Percentiles rank a stretch among this genome's conserved stretches.
Conservation (phyloP, 2,113 vertebrate genomes). For the Cryptotis parvus region DNA sequence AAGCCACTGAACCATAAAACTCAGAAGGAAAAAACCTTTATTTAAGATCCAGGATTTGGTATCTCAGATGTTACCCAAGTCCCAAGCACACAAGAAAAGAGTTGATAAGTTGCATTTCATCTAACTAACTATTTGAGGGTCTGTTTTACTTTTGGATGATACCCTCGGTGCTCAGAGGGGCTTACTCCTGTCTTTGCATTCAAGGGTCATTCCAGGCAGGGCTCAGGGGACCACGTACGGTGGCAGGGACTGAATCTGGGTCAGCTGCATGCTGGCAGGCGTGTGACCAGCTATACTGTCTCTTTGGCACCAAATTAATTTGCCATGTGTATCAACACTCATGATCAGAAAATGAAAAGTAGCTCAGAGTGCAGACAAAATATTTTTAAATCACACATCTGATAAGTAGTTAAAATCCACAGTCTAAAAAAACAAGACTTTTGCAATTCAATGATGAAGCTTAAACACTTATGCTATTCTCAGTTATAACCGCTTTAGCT, state of each 20-base stretch:
- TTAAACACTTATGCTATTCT: background rate
- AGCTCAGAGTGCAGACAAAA: background rate
- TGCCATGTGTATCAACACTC: background rate
- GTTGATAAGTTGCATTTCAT: background rate
- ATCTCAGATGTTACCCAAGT: background rate
- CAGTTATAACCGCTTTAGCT: background rate
- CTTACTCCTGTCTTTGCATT: too few relatives aligned
- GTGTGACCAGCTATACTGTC: too few relatives aligned
- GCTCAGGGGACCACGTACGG: too few relatives aligned
- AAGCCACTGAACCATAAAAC: background rate
- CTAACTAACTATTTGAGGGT: background rate
- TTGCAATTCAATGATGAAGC: background rate
- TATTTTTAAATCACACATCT: background rate
- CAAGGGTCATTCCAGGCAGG: too few relatives aligned
- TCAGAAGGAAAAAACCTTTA: background rate
- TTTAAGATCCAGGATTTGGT: background rate
- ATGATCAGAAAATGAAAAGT: background rate
- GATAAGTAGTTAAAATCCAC: background rate
- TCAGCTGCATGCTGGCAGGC: too few relatives aligned
- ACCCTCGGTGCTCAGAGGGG: too few relatives aligned
- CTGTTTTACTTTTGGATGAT: too few relatives aligned
- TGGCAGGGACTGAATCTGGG: too few relatives aligned
- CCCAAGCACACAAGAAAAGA: background rate
- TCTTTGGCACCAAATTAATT: too few relatives aligned
- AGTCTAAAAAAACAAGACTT: background rate